These are phyloP conservation scores for Leistus spinibarbis DNA, from an alignment of 2,888 invertebrate genomes.

Conservation along the genomic window DNA sequence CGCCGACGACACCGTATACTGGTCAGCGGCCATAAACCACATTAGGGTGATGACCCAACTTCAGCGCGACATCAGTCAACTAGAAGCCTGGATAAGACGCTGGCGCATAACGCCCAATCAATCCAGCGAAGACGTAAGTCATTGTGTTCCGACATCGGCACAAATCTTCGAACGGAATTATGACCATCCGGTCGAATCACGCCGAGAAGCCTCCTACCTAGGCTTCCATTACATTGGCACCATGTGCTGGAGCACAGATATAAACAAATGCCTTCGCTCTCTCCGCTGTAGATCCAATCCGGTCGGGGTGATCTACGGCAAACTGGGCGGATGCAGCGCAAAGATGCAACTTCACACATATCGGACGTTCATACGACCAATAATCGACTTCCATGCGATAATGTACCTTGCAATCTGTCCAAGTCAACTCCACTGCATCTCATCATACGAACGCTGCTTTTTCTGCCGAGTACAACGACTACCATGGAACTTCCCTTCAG, in stretches of 20 bases:
- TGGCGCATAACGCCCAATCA: slow-evolving; percentile 1
- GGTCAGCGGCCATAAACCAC: not conserved
- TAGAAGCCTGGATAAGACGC: not conserved
- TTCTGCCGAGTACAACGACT: not conserved
- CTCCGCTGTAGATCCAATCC: not conserved
- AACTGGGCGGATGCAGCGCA: not conserved
- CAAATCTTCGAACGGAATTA: not conserved
- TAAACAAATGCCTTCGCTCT: not conserved
- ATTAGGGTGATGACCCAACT: not conserved
- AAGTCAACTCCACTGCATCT: not conserved
- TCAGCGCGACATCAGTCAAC: not conserved
- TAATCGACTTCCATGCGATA: no score
- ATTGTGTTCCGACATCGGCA: slow-evolving; percentile 1
- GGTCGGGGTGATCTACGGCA: not conserved
- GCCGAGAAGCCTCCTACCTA: not conserved
- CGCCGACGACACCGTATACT: not conserved
- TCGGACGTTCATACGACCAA: no score
- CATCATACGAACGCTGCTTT: not conserved
- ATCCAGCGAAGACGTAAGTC: not conserved
- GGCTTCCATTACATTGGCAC: not conserved
- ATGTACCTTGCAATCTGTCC: not conserved
- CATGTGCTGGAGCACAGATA: not conserved
- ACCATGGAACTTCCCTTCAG: not conserved
- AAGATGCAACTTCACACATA: not conserved
- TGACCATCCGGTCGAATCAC: not conserved